These are phyloP conservation scores for Tenthredo distinguenda DNA, from an alignment of 2,888 invertebrate species.

Conservation along the genomic window DNA sequence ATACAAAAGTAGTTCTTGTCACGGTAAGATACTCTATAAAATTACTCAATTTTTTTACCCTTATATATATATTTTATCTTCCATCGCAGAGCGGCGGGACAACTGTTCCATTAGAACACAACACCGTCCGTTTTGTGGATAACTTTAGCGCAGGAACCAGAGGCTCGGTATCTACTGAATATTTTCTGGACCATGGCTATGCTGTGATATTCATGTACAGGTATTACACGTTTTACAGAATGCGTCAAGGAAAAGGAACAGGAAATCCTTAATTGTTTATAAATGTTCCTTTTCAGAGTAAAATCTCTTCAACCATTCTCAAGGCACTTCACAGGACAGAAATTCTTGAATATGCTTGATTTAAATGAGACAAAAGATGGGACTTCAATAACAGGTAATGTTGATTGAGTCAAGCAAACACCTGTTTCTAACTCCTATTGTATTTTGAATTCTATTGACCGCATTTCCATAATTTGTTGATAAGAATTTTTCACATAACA, in stretches of 20 bases:
- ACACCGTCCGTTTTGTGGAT: conserved; percentile 98
- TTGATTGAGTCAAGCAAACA: neutral
- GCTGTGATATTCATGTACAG: conserved; percentile 96
- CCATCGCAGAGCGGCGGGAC: conserved; percentile 95
- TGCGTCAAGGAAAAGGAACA: neutral
- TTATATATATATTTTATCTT: neutral
- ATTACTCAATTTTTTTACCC: neutral
- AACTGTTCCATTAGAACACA: conserved; percentile 96
- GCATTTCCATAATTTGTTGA: neutral
- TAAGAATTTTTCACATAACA: conserved; percentile 69
- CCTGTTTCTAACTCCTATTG: neutral
- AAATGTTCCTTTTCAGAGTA: conserved; percentile 80
- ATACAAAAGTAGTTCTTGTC: conserved; percentile 87
- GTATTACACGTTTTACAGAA: conserved; percentile 61
- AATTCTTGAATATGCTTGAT: conserved; percentile 89
- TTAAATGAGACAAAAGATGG: conserved; percentile 83
- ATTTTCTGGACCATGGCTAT: conserved; percentile 93
- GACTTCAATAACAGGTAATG: conserved; percentile 83
- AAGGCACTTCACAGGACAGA: conserved; percentile 90
- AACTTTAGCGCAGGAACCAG: conserved; percentile 99
- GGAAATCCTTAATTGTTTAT: neutral
- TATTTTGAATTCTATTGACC: neutral
- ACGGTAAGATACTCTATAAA: conserved; percentile 82
- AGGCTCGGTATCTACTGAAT: conserved; percentile 97
- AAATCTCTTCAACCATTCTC: conserved; percentile 96